Evolutionary conservation across 2,888 invertebrate genomes (phyloP).

Genomic region (Acrocera orbiculus): DNA sequence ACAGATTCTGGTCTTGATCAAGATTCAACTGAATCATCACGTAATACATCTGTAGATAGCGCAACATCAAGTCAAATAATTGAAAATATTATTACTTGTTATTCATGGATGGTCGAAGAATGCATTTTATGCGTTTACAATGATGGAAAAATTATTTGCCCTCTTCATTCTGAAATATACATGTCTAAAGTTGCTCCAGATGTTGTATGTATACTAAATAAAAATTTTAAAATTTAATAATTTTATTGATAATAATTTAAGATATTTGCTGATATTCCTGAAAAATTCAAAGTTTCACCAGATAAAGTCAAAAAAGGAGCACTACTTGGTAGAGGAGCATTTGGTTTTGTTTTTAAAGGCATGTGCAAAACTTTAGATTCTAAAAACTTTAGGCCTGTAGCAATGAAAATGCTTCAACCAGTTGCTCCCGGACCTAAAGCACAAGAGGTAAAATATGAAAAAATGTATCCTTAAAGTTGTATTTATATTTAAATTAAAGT

Average conservation of each 20-base stretch:
- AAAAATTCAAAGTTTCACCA: constrained; percentile 60
- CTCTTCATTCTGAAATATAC: constrained; percentile 56
- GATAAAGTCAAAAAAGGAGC: constrained; percentile 62
- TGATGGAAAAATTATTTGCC: constrained; percentile 52
- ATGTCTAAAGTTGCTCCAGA: constrained; percentile 81
- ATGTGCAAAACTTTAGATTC: constrained; percentile 43
- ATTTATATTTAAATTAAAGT: background rate
- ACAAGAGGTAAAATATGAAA: constrained; percentile 21
- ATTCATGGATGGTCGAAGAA: constrained; percentile 88
- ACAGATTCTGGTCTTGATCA: constrained; percentile 78
- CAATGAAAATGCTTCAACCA: constrained; percentile 91
- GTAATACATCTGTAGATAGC: constrained; percentile 69
- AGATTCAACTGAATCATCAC: constrained; percentile 61
- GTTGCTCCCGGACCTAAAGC: constrained; percentile 54
- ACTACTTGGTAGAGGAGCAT: constrained; percentile 86
- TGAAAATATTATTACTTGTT: constrained; percentile 33
- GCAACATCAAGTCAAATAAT: constrained; percentile 36
- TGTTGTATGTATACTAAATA: constrained; percentile 41
- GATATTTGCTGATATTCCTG: constrained; percentile 77
- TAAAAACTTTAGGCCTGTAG: constrained; percentile 49
- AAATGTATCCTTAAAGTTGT: background rate
- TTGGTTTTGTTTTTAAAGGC: constrained; percentile 89
- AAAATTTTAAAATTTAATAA: background rate
- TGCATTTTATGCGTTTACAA: constrained; percentile 80
- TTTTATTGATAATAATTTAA: constrained; percentile 19